Base-by-base conservation (phyloP, 2,113 vertebrate genomes). In the Polyodon spathula region DNA sequence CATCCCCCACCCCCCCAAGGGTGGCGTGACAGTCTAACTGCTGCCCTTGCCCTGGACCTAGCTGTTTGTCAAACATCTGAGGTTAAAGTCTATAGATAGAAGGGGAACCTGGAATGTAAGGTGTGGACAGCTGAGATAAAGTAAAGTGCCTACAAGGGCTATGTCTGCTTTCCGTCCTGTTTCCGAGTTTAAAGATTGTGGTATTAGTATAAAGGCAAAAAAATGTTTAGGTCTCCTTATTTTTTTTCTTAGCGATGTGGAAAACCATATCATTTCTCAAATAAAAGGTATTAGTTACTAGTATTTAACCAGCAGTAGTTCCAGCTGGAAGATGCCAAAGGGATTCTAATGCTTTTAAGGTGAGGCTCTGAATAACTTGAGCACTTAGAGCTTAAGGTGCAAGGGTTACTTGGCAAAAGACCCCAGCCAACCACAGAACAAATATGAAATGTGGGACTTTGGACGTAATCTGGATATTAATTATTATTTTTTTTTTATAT, bases 101-200 rank as follows among this genome's bases (percentile, higher is more conserved):
- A 76, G 78, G 71, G 81, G 76, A 79, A 74, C 69, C 75, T 71
- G 71, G 81, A 66, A 56, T 14, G 54, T 70, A 81, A 84, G 84
- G 76, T 90, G 81, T 82, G 84, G 82, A 78, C 80, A 81, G 76
- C 77, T 78, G 79, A 83, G 84, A 80, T 83, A 76, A 86, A 77
- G 79, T 71, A 74, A 69, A 81, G 71, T 63, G 5, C 14, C 14
- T 64, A 43, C 0, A 12, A 62, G 59, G 58, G 74, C 75, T 83
- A 78, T 73, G 63, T 81, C 64, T 38, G 50, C 50, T 72, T 40
- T 58, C 37, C 41, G 37, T 8, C 59, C 60, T 71, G 70, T 63
- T 71, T 66, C 67, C 63, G 71, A 71, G 73, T 70, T 52, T 72
- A 72, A 75, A 68, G 73, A 60, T 75, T 64, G 66, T 42, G 52